A percentile compares a stretch with the other conserved stretches of the same genome.
These are phyloP conservation scores for Pseudomyrmex pallidus DNA, from an alignment of 1,140 invertebrate genomes.

Conservation along the genomic window DNA sequence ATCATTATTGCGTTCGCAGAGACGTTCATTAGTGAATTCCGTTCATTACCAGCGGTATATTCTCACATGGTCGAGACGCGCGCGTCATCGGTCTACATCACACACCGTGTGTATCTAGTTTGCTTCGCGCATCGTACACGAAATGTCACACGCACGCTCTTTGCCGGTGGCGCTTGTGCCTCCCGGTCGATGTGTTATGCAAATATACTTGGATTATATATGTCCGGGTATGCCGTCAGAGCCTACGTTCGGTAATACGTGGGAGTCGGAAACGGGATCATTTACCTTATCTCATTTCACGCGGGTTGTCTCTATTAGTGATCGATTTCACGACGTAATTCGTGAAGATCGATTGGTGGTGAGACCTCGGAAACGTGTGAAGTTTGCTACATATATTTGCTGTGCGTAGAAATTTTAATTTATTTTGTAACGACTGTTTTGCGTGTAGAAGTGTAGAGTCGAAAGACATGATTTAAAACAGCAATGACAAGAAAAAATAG, in stretches of 20 bases:
- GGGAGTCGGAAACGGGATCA: conserved; percentile 9
- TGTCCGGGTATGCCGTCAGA: too few relatives aligned
- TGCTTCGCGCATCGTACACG: conserved; percentile 1
- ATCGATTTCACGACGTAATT: neutral
- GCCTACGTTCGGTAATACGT: neutral
- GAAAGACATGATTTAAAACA: neutral
- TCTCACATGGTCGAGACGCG: too few relatives aligned
- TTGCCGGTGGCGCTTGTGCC: conserved; percentile 2
- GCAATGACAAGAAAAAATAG: neutral
- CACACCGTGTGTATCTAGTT: neutral
- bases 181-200: conserved; percentile 28
- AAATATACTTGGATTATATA: conserved; percentile 17
- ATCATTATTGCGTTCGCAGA: neutral
- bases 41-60: too few relatives aligned
- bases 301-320: neutral
- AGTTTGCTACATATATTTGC: neutral
- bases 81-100: neutral
- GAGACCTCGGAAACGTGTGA: neutral
- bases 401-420: neutral
- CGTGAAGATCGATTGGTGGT: neutral
- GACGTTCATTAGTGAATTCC: neutral
- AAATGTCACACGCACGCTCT: conserved; percentile 31
- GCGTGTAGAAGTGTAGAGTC: too few relatives aligned
- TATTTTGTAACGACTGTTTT: too few relatives aligned
- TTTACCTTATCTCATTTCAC: conserved; percentile 29